Evolutionary conservation across 2,797 vertebrate species (phyloP).

Genomic region (Crocidura indochinensis): DNA sequence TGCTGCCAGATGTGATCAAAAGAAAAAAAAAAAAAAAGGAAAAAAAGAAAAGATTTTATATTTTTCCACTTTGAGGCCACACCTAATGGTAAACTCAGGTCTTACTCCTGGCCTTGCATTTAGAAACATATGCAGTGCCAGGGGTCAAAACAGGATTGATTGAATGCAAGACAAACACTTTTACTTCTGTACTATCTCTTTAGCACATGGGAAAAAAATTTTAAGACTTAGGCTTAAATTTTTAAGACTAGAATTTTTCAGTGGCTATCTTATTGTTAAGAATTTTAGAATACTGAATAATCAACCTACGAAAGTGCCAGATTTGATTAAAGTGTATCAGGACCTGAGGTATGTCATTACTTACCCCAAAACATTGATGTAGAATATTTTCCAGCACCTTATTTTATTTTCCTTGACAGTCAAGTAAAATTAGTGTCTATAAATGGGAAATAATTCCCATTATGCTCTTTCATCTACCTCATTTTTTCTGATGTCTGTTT

Average conservation of each 20-base stretch:
- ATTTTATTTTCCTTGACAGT: background rate
- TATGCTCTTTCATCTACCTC: background rate
- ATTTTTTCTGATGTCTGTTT: background rate
- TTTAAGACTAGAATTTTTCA: constrained; percentile 19
- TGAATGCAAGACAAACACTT: too few species aligned
- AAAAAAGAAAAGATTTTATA: too few species aligned
- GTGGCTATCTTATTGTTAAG: background rate
- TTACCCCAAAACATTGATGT: background rate
- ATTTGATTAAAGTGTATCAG: background rate
- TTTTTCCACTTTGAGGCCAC: too few species aligned
- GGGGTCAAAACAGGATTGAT: too few species aligned
- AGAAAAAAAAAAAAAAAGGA: too few species aligned
- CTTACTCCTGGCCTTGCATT: too few species aligned
- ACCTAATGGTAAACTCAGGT: too few species aligned
- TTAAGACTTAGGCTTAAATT: background rate
- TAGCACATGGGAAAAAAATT: too few species aligned
- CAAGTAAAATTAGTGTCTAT: background rate
- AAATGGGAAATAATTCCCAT: background rate
- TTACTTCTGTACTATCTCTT: too few species aligned
- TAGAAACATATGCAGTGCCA: too few species aligned
- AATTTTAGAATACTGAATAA: background rate
- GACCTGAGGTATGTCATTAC: background rate
- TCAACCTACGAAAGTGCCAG: background rate
- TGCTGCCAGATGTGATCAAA: too few species aligned
- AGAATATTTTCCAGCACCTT: background rate